These are phyloP conservation scores for Lepidurus apus DNA, from an alignment of 1,140 invertebrate genomes.

Conservation along the genomic window DNA sequence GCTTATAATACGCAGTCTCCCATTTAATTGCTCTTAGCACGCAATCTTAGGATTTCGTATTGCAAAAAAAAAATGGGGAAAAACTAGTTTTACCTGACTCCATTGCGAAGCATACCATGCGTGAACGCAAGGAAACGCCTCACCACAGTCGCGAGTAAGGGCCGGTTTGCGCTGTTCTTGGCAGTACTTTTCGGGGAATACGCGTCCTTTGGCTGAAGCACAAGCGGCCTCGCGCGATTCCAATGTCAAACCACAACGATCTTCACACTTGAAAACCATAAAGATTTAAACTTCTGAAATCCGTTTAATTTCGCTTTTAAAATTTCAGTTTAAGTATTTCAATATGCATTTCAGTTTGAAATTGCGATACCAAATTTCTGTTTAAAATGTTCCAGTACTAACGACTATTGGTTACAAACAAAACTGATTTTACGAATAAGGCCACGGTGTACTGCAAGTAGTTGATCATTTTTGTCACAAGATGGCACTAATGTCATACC, in stretches of 20 bases:
- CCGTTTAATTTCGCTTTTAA: background rate
- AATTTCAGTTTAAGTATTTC: too few relatives aligned
- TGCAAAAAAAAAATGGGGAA: too few relatives aligned
- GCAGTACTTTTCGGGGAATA: constrained; percentile 64
- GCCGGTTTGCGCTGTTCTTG: constrained; percentile 54
- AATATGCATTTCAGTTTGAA: too few relatives aligned
- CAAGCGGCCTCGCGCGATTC: constrained; percentile 70
- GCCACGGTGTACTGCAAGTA: too few relatives aligned
- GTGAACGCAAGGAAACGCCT: constrained; percentile 56
- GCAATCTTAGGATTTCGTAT: too few relatives aligned
- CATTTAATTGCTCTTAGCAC: background rate
- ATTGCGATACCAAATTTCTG: too few relatives aligned
- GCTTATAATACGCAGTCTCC: background rate
- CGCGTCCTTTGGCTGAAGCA: constrained; percentile 61
- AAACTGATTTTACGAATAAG: too few relatives aligned
- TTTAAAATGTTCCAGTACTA: too few relatives aligned
- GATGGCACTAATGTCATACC: too few relatives aligned
- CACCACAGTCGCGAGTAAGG: constrained; percentile 53
- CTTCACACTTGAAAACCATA: constrained; percentile 53
- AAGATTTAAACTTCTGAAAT: background rate
- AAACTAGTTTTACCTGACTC: constrained; percentile 42
- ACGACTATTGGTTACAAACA: too few relatives aligned
- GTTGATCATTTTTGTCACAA: too few relatives aligned
- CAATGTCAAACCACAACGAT: constrained; percentile 62
- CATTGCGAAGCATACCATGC: constrained; percentile 77